These are phyloP conservation scores for Ceratina japonica DNA, from an alignment of 1,140 invertebrate species.

Conservation along the genomic window DNA sequence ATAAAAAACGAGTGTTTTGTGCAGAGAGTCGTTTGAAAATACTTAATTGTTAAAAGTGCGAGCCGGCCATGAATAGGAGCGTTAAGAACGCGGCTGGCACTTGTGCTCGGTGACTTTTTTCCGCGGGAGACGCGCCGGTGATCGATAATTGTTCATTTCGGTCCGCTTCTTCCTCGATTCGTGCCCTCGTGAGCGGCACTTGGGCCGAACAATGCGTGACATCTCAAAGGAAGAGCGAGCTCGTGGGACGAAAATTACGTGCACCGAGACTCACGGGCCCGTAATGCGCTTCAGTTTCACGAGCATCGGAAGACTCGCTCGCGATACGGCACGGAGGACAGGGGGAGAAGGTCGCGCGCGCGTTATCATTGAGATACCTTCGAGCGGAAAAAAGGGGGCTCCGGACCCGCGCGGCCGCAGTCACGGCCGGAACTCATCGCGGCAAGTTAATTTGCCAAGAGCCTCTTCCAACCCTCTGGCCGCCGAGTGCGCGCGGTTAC, in stretches of 20 bases:
- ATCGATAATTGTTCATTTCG: conserved; percentile 49
- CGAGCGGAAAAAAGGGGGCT: conserved; percentile 35
- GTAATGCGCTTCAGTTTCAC: conserved; percentile 46
- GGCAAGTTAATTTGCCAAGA: conserved; percentile 55
- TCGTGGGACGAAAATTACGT: conserved; percentile 34
- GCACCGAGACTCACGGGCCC: conserved; percentile 37
- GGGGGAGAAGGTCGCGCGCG: conserved; percentile 29
- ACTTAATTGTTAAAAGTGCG: no score
- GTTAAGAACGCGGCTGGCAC: neutral
- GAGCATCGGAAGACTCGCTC: conserved; percentile 35
- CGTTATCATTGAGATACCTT: conserved; percentile 42
- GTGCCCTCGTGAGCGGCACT: conserved; percentile 38
- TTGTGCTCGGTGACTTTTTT: conserved; percentile 20
- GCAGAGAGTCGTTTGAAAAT: no score
- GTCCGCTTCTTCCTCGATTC: conserved; percentile 35
- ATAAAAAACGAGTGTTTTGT: no score
- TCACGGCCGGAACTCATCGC: conserved; percentile 16
- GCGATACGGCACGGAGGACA: conserved; percentile 13
- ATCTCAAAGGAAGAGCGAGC: conserved; percentile 39
- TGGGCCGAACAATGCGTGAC: conserved; percentile 45
- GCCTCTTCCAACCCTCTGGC: conserved; percentile 14
- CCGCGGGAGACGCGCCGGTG: neutral
- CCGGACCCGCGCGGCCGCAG: conserved; percentile 12
- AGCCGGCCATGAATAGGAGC: no score
- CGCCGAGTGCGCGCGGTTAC: neutral